A percentile compares a stretch with the other conserved stretches of the same genome.
phyloP scores from a whole-genome alignment of 2,113 vertebrate species.

The Heterochromis multidens region DNA sequence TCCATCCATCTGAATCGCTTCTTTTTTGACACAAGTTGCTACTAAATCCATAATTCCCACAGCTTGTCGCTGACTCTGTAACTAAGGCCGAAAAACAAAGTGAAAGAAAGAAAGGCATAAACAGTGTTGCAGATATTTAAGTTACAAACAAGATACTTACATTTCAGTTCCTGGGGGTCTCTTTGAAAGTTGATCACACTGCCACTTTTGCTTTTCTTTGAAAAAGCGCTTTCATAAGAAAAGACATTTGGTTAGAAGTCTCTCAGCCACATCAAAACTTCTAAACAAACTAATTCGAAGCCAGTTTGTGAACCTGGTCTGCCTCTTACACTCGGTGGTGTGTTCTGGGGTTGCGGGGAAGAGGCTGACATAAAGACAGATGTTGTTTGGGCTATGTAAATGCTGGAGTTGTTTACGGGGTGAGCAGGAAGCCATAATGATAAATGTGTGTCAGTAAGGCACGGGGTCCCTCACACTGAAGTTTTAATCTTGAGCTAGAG shows the following conservation, averaged over 20 bases:
- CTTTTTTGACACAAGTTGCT: slow-evolving; percentile 5
- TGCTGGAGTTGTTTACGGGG: slow-evolving; percentile 50
- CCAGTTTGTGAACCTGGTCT: not conserved
- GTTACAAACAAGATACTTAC: not conserved
- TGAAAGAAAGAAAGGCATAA: not conserved
- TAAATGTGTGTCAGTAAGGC: slow-evolving; percentile 46
- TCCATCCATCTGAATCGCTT: slow-evolving; percentile 17
- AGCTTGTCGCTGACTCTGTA: slow-evolving; percentile 5
- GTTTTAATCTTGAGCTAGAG: not conserved
- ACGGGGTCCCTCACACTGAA: not conserved
- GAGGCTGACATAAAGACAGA: slow-evolving; percentile 57
- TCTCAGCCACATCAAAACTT: slow-evolving; percentile 21
- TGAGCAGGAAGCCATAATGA: slow-evolving; percentile 54
- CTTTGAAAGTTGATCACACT: slow-evolving; percentile 10
- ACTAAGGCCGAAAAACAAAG: not conserved
- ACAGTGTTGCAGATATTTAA: not conserved
- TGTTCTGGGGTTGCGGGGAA: not conserved
- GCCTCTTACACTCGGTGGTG: not conserved
- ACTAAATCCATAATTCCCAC: slow-evolving; percentile 12
- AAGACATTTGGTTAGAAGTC: not conserved
- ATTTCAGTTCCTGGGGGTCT: not conserved
- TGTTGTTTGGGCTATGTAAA: slow-evolving; percentile 48
- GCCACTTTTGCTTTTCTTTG: not conserved
- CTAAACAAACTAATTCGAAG: slow-evolving; percentile 35
- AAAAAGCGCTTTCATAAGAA: not conserved